Percentiles rank a stretch among this genome's conserved stretches.
Conservation (phyloP, 1,140 invertebrate genomes). For the Ctenoplectra terminalis region DNA sequence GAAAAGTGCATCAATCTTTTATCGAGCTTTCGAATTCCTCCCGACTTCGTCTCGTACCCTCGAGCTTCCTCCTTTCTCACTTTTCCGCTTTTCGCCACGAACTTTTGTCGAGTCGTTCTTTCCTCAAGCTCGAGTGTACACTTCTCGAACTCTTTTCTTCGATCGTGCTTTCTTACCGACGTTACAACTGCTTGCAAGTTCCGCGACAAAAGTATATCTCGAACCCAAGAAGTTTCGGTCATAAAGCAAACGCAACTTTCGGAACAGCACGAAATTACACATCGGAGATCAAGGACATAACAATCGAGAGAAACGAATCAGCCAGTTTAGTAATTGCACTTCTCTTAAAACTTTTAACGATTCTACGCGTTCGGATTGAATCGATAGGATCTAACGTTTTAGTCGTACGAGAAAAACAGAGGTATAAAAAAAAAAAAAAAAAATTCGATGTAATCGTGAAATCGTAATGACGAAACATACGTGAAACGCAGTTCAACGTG, state of each 20-base stretch:
- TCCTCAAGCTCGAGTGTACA: neutral
- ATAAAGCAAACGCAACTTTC: constrained; percentile 32
- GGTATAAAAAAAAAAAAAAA: neutral
- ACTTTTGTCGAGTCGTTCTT: constrained; percentile 15
- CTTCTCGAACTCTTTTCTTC: neutral
- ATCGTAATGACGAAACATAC: no score
- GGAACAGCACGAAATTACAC: neutral
- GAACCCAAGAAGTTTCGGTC: constrained; percentile 8
- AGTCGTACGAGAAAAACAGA: neutral
- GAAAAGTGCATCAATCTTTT: neutral
- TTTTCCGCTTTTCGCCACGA: neutral
- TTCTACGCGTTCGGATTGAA: no score
- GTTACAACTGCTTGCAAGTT: constrained; percentile 24
- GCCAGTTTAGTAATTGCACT: neutral
- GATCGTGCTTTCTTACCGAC: constrained; percentile 24
- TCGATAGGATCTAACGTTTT: neutral
- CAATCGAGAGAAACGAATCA: neutral
- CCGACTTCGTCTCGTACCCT: neutral
- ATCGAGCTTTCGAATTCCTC: constrained; percentile 3
- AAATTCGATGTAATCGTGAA: no score
- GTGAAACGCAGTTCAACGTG: neutral
- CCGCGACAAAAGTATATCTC: neutral
- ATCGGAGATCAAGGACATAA: neutral
- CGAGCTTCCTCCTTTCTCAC: neutral
- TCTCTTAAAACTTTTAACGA: constrained; percentile 12